A percentile compares a stretch with the other conserved stretches of the same genome.
Conservation (phyloP, 2,797 vertebrate species). For the Smutsia gigantea region DNA sequence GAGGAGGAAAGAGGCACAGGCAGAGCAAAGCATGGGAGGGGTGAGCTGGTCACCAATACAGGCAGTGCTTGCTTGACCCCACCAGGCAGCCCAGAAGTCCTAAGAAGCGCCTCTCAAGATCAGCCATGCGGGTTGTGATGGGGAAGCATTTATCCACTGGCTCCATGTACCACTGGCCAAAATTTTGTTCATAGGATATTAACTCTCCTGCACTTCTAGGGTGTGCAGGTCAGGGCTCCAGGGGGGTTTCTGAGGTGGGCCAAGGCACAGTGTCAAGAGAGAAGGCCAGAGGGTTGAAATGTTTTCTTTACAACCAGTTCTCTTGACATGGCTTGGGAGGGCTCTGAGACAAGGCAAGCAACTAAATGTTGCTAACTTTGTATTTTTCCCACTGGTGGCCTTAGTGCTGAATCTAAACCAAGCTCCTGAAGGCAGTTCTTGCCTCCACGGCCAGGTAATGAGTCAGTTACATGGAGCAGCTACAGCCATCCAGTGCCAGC, state of each 20-base stretch:
- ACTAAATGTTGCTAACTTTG: not conserved
- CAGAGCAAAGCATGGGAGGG: rapidly evolving
- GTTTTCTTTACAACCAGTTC: not conserved
- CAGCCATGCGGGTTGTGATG: rapidly evolving
- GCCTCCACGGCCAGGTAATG: not conserved
- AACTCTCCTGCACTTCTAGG: too few relatives aligned
- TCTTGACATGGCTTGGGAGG: not conserved
- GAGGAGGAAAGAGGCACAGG: not conserved
- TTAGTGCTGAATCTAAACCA: not conserved
- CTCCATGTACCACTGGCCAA: not conserved
- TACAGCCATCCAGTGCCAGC: not conserved
- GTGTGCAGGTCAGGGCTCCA: not conserved
- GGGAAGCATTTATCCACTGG: too few relatives aligned
- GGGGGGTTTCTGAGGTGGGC: not conserved
- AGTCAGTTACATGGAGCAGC: not conserved
- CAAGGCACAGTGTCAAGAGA: not conserved
- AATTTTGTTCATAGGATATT: not conserved
- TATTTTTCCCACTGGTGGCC: not conserved
- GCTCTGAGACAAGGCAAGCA: not conserved
- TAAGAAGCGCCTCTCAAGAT: not conserved
- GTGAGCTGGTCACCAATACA: not conserved
- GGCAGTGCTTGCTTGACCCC: not conserved
- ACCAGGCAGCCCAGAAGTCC: not conserved
- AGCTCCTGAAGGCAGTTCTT: not conserved
- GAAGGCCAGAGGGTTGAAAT: not conserved